Conservation (phyloP, 1,140 invertebrate species). For the Drosophila sulfurigaster region DNA sequence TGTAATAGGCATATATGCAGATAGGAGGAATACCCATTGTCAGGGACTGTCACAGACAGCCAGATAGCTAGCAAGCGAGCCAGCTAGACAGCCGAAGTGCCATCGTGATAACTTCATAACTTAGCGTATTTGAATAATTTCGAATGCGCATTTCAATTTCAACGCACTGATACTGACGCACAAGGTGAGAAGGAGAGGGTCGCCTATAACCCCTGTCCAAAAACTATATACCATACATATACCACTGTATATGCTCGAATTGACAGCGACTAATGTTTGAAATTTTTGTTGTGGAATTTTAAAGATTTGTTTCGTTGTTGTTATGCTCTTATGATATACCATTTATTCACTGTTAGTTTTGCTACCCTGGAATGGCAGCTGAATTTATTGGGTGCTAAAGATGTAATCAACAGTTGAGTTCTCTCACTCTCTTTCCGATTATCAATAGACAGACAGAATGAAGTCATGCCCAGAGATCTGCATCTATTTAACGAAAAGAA, state of each 20-base stretch:
- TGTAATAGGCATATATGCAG: conserved; percentile 27
- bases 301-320: conserved; percentile 38
- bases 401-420: conserved; percentile 34
- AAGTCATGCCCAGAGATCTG: conserved; percentile 29
- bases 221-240: conserved; percentile 1
- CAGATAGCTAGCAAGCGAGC: conserved; percentile 16
- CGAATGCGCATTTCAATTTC: conserved; percentile 81
- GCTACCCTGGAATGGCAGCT: conserved; percentile 39
- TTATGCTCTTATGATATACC: conserved; percentile 21
- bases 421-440: conserved; percentile 1
- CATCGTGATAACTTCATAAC: conserved; percentile 84
- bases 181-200: background rate
- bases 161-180: conserved; percentile 58
- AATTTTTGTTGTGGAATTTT: conserved; percentile 45
- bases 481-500: conserved; percentile 22
- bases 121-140: conserved; percentile 81
- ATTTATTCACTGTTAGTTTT: conserved; percentile 51
- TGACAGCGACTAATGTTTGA: conserved; percentile 75
- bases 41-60: conserved; percentile 50
- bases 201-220: conserved; percentile 34
- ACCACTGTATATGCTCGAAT: conserved; percentile 30
- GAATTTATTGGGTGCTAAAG: conserved; percentile 50
- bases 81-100: conserved; percentile 56
- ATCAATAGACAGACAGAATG: conserved; percentile 26
- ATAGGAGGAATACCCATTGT: conserved; percentile 71